Percentiles rank a stretch among this genome's conserved stretches.
Evolutionary conservation across 2,113 vertebrate species (phyloP).

Genomic region (Pachycephala philippinensis): DNA sequence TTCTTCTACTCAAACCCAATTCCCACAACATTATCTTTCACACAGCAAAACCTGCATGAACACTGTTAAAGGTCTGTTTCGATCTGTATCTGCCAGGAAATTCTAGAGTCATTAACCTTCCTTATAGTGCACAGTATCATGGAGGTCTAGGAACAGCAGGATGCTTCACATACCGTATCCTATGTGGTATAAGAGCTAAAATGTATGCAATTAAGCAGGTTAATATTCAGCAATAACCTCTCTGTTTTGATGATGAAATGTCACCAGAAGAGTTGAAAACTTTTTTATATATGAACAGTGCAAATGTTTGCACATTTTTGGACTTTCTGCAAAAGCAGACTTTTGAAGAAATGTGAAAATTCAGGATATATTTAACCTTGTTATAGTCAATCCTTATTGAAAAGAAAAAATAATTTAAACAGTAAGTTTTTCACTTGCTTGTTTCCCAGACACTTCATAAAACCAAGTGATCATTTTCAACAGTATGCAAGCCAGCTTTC

Average conservation of each 20-base stretch:
- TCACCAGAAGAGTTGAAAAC: background rate
- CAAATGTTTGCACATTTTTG: background rate
- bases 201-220: background rate
- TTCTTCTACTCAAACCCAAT: background rate
- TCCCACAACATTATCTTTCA: background rate
- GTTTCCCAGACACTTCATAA: background rate
- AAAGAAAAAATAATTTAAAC: background rate
- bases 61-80: background rate
- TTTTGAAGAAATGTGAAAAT: background rate
- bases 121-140: background rate
- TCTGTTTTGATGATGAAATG: background rate
- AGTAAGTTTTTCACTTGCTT: background rate
- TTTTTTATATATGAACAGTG: background rate
- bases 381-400: background rate
- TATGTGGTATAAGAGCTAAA: background rate
- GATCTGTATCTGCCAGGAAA: background rate
- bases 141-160: background rate
- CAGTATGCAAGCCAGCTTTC: background rate
- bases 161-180: background rate
- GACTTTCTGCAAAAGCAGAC: background rate
- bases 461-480: background rate
- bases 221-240: conserved; percentile 6
- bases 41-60: conserved; percentile 2
- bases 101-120: background rate
- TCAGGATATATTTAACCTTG: background rate